A percentile compares a stretch with the other conserved stretches of the same genome.
phyloP scores from a whole-genome alignment of 1,140 invertebrate genomes.

The Episyrphus balteatus region DNA sequence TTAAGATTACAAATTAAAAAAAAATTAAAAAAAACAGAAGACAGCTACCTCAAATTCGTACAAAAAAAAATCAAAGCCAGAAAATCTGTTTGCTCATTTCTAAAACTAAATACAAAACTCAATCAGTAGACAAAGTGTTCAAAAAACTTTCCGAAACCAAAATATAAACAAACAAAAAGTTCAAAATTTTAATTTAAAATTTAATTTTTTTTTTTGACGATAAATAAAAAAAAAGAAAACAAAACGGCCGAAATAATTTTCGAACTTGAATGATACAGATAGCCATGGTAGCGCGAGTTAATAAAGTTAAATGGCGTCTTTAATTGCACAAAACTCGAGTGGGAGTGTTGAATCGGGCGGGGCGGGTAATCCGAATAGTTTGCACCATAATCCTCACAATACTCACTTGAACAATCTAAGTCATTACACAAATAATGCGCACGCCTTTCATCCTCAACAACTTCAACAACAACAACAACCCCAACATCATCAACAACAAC shows the following conservation, averaged over 20 bases:
- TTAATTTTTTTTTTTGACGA: no score
- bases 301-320: constrained; percentile 33
- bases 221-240: neutral
- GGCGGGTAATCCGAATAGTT: constrained; percentile 10
- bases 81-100: no score
- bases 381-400: constrained; percentile 19
- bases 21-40: constrained; percentile 1
- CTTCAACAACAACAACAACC: constrained; percentile 15
- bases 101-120: constrained; percentile 19
- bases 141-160: constrained; percentile 7
- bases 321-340: constrained; percentile 32
- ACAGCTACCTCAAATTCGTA: neutral
- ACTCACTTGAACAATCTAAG: constrained; percentile 29
- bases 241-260: neutral
- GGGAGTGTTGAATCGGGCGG: constrained; percentile 20
- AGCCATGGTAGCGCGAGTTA: constrained; percentile 23
- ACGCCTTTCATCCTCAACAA: constrained; percentile 15
- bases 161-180: no score
- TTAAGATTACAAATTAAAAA: neutral
- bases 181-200: no score
- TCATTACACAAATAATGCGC: constrained; percentile 19
- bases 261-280: neutral
- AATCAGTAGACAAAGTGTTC: constrained; percentile 20
- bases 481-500: constrained; percentile 12
- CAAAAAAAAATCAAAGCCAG: no score